These are phyloP conservation scores for Micromesistius poutassou DNA, from an alignment of 2,797 vertebrate genomes.

Conservation along the genomic window DNA sequence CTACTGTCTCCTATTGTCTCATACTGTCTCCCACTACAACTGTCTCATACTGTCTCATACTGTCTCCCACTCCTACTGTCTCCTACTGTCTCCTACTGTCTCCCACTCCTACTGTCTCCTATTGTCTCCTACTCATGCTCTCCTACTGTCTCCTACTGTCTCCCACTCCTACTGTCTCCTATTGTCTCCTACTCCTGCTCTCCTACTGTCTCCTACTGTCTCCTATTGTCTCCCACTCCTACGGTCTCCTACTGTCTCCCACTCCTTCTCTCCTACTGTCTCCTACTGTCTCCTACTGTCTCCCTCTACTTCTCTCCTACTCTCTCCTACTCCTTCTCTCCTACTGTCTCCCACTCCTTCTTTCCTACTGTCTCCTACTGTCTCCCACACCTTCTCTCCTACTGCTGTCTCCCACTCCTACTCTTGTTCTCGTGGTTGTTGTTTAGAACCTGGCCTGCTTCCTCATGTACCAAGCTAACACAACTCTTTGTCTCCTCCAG, in stretches of 20 bases:
- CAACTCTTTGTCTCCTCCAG: slow-evolving; percentile 59
- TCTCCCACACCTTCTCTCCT: too few relatives aligned
- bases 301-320: too few relatives aligned
- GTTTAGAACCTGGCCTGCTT: slow-evolving; percentile 12
- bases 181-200: not conserved
- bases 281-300: too few relatives aligned
- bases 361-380: too few relatives aligned
- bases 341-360: too few relatives aligned
- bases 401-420: not conserved
- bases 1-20: too few relatives aligned
- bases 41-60: not conserved
- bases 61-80: not conserved
- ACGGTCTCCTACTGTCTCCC: too few relatives aligned
- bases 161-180: not conserved
- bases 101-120: not conserved
- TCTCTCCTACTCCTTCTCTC: too few relatives aligned
- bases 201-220: not conserved
- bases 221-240: too few relatives aligned
- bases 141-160: not conserved
- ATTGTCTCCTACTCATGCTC: not conserved
- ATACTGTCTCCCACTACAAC: too few relatives aligned
- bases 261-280: too few relatives aligned
- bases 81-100: not conserved
- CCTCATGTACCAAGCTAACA: not conserved
- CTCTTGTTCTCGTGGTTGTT: not conserved